Conservation (phyloP, 2,113 vertebrate species). For the Entomyzon cyanotis region DNA sequence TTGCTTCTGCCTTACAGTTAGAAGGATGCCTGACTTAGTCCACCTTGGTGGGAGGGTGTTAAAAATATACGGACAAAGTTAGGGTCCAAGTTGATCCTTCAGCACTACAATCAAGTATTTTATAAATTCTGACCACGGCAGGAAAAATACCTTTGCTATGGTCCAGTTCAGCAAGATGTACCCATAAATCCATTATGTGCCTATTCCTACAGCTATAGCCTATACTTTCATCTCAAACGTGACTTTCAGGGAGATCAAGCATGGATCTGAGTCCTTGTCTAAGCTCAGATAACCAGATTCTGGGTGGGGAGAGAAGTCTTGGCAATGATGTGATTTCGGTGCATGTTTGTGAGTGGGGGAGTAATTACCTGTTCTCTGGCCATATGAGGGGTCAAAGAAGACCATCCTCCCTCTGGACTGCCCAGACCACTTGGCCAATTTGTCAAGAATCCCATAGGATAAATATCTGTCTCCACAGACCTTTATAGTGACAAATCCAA, state of each 20-base stretch:
- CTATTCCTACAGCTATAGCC: background rate
- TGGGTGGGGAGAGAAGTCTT: background rate
- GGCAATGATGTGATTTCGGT: background rate
- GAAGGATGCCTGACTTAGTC: background rate
- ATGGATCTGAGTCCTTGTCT: background rate
- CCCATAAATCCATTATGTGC: background rate
- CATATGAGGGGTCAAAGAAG: constrained; percentile 50
- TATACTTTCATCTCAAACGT: background rate
- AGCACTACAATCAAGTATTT: background rate
- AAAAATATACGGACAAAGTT: background rate
- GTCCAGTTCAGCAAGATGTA: background rate
- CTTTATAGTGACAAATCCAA: constrained; percentile 76
- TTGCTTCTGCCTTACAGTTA: background rate
- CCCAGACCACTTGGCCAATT: constrained; percentile 56
- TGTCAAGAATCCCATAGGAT: constrained; percentile 73
- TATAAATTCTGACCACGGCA: background rate
- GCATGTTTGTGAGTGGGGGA: background rate
- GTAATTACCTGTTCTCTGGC: constrained; percentile 50
- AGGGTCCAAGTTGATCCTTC: background rate
- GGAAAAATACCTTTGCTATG: background rate
- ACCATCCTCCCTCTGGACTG: constrained; percentile 41
- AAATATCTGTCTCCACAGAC: constrained; percentile 74
- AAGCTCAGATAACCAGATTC: background rate
- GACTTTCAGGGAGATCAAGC: background rate
- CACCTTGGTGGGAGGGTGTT: background rate